Base-by-base conservation (phyloP, 1,140 invertebrate genomes). In the Holotrichia oblita region DNA sequence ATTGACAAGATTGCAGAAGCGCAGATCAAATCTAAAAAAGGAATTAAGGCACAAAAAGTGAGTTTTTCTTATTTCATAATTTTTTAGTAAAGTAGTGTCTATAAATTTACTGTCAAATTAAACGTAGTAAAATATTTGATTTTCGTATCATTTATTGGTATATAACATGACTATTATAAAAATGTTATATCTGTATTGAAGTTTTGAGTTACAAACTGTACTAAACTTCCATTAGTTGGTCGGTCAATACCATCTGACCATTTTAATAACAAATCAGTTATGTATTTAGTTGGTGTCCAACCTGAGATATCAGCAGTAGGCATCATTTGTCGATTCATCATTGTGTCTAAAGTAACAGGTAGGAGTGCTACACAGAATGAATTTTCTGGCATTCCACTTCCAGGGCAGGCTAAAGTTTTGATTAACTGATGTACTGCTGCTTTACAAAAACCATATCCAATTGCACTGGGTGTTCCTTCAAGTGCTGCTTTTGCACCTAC, bases 281-380 rank as follows among this genome's bases (percentile, higher is more conserved):
- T 90, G 89, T 91, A 96, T 59, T 91, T 90, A 12, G 98, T 87
- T 2, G 95, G 90, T 24, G 97, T 98, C 97, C 97, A 98, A 6
- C 92, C 92, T 55, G 92, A 89, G 77, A 93, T 93, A 86, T 99
- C 97, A 40, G 96, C 97, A 85, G n/a, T n/a, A n/a, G n/a, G n/a
- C n/a, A n/a, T n/a, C n/a, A n/a, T n/a, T n/a, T n/a, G n/a, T n/a
- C n/a, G 90, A 82, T 96, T 96, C 96, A 98, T 98, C 79, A 97
- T 96, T 0, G 98, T 99, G 84, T 99, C 97, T 48, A 99, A 88
- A 34, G 97, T 99, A 0, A 98, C 89, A 2, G 98, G 98, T 74
- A 99, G 88, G 73, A 98, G 96, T 6, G 95, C 93, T 41, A 95
- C 88, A 17, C 94, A 93, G 44, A 93, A 86, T 55, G 94, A 90